phyloP scores from a whole-genome alignment of 2,113 vertebrate genomes.

The Pontoporia blainvillei region DNA sequence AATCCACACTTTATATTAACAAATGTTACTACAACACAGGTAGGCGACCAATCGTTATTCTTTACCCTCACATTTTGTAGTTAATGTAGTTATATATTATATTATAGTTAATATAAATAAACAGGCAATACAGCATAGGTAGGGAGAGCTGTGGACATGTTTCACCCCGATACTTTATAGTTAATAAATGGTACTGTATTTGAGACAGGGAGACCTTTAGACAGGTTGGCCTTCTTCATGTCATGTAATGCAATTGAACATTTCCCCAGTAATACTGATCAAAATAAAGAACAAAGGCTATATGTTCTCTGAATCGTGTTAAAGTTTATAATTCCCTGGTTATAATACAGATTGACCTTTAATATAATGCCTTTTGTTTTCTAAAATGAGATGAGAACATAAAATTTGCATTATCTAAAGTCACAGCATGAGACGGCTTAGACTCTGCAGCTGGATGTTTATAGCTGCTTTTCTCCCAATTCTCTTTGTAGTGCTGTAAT shows the following conservation, averaged over 20 bases:
- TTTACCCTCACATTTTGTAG: not conserved
- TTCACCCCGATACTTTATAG: not conserved
- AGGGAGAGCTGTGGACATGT: not conserved
- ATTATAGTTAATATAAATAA: not conserved
- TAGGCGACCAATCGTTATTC: not conserved
- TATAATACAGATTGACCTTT: not conserved
- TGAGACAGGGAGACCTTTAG: not conserved
- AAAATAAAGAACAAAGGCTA: conserved; percentile 17
- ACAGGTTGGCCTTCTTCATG: not conserved
- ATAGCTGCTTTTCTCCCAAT: conserved; percentile 14
- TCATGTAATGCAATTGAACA: not conserved
- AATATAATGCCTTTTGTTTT: not conserved
- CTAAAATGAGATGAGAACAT: conserved; percentile 6
- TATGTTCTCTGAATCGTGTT: not conserved
- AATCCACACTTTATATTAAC: not conserved
- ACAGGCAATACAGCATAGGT: not conserved
- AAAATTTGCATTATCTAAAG: conserved; percentile 32
- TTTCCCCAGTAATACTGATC: not conserved
- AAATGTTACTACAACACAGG: not conserved
- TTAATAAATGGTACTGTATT: not conserved
- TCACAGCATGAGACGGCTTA: conserved; percentile 31
- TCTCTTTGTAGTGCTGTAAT: conserved; percentile 38
- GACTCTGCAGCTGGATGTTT: conserved; percentile 17
- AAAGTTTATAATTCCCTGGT: not conserved
- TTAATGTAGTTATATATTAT: not conserved